Evolutionary conservation across 2,113 vertebrate species (phyloP).

Genomic region (Sinosuthora webbiana): DNA sequence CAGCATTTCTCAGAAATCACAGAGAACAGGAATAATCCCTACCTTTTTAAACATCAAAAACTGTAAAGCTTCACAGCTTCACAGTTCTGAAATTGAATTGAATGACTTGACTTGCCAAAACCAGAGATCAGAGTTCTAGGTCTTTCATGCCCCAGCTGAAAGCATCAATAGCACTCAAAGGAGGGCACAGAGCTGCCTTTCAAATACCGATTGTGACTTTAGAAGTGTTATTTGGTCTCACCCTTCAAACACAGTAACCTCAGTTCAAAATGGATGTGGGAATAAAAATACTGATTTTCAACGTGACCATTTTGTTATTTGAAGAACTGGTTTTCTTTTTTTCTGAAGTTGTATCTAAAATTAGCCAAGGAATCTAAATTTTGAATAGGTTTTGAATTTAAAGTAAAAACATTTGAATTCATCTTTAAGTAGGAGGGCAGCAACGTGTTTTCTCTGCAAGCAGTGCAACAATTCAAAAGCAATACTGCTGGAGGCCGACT

Average conservation of each 20-base stretch:
- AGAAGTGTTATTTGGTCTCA: background rate
- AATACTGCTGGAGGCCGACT: background rate
- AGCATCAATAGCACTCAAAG: conserved; percentile 44
- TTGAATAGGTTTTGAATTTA: background rate
- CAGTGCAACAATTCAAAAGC: background rate
- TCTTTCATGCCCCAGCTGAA: conserved; percentile 59
- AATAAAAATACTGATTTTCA: conserved; percentile 1
- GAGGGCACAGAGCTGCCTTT: conserved; percentile 36
- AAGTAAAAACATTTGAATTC: background rate
- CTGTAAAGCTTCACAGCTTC: conserved; percentile 46
- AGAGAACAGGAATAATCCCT: conserved; percentile 57
- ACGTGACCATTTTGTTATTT: background rate
- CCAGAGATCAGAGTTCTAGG: conserved; percentile 60
- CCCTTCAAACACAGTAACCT: background rate
- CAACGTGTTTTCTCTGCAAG: background rate
- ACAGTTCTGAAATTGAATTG: conserved; percentile 26
- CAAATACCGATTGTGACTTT: background rate
- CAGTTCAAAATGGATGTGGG: background rate
- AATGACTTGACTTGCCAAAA: conserved; percentile 49
- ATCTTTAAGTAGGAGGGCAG: background rate
- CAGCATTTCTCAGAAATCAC: conserved; percentile 28
- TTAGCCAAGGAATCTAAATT: background rate
- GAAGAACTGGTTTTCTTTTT: background rate
- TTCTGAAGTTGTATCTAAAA: background rate
- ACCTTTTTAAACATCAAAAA: conserved; percentile 42